Conservation (phyloP, 2,113 vertebrate species). For the Corythornis vintsioides region DNA sequence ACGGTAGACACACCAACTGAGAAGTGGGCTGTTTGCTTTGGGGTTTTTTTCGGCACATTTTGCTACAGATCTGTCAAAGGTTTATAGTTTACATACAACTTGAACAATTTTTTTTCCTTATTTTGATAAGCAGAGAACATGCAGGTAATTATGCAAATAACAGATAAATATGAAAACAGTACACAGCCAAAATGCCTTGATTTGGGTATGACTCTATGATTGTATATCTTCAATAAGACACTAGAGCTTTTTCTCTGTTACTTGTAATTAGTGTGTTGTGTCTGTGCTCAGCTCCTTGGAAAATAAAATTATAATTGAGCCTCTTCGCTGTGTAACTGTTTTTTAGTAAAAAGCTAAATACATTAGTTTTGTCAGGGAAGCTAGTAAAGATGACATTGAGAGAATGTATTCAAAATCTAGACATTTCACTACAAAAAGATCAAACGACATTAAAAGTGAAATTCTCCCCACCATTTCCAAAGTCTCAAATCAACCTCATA, state of each 20-base stretch:
- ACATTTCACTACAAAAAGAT: background rate
- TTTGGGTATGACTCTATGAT: too few species aligned
- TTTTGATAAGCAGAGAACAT: background rate
- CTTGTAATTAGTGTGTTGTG: background rate
- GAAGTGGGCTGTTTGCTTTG: background rate
- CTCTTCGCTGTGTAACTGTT: background rate
- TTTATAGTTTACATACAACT: background rate
- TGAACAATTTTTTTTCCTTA: background rate
- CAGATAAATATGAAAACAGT: background rate
- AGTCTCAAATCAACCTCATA: accelerated
- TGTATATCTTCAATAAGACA: background rate
- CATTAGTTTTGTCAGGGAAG: background rate
- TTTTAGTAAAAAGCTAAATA: background rate
- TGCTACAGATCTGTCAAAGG: background rate
- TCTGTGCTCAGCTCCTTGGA: background rate
- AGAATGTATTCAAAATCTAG: background rate
- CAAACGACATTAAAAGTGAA: background rate
- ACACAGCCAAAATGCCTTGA: background rate
- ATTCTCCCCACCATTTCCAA: background rate
- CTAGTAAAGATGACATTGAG: background rate
- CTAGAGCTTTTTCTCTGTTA: background rate
- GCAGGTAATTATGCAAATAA: background rate
- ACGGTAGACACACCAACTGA: accelerated
- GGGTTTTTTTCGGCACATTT: background rate
- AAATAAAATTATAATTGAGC: background rate